Evolutionary conservation across 1,140 invertebrate species (phyloP), one percentile per base, ranked within the genome.

Genomic region (Sycophila sp.): DNA sequence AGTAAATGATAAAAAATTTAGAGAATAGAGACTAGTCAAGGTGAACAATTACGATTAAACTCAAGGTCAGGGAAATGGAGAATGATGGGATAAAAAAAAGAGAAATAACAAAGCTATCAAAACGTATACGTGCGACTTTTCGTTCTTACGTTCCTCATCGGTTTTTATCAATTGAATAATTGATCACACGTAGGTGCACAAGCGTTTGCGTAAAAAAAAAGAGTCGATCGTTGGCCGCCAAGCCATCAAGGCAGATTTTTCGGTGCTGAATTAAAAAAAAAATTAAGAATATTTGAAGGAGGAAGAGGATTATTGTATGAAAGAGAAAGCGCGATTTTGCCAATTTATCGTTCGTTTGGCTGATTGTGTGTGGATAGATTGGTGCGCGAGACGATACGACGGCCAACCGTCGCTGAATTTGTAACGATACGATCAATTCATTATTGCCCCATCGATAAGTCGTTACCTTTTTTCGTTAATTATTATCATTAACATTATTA

Each of bases 1-100:
- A 84, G 78, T 80, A 85, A 67, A 80, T 80, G 81, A 82, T 78
- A 83, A 82, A n/a, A n/a, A 82, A 49, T 83, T 80, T 80, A 81
- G 72, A 74, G 79, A 75, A 75, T 79, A 75, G 69, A 69, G 60
- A 76, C 36, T 67, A 76, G 75, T 69, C 69, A 71, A 69, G n/a
- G 67, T 72, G 75, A n/a, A 81, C 74, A 79, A 78, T 79, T 83
- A 80, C 65, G 73, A 79, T 80, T 81, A 81, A 74, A 79, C 79
- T 78, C 42, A 45, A 75, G 67, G 66, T 30, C 26, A 58, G 17
- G n/a, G n/a, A n/a, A n/a, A n/a, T n/a, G n/a, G n/a, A n/a, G n/a
- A n/a, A n/a, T n/a, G n/a, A n/a, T n/a, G n/a, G n/a, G 7, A 45
- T 66, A 36, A 10, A 66, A 34, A 53, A 59, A 22, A 24, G 15